phyloP scores from a whole-genome alignment of 2,797 vertebrate species.

The Anolis apletophallus region DNA sequence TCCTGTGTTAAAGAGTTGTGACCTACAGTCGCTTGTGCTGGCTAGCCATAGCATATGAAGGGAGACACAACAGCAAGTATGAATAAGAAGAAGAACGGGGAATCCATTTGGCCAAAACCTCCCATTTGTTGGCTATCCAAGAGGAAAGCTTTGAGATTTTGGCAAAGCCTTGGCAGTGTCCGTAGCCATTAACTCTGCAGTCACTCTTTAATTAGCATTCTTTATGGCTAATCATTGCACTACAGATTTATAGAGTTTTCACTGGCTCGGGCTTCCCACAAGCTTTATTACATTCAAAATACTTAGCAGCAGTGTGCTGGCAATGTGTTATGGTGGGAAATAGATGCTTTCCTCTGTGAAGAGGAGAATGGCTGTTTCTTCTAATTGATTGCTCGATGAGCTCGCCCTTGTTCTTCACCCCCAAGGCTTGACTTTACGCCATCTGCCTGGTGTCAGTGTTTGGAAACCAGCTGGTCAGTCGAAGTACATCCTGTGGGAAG shows the following conservation, averaged over 20 bases:
- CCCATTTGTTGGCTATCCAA: constrained; percentile 51
- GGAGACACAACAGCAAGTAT: constrained; percentile 11
- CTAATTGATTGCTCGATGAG: constrained; percentile 79
- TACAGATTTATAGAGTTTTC: constrained; percentile 71
- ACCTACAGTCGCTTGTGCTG: not conserved
- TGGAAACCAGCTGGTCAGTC: constrained; percentile 81
- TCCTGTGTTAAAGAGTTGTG: not conserved
- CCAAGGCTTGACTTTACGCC: constrained; percentile 75
- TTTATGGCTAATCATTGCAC: constrained; percentile 70
- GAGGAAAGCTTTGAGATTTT: constrained; percentile 34
- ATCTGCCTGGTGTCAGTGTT: constrained; percentile 81
- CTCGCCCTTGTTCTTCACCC: constrained; percentile 73
- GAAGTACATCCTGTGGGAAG: constrained; percentile 68
- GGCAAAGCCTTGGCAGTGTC: constrained; percentile 44
- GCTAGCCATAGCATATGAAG: not conserved
- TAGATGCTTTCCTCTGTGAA: constrained; percentile 51
- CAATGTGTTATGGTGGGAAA: constrained; percentile 65
- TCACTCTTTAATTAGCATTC: constrained; percentile 75
- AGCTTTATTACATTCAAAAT: constrained; percentile 73
- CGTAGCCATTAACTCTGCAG: constrained; percentile 64
- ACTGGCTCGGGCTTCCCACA: constrained; percentile 69
- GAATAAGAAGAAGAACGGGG: constrained; percentile 53
- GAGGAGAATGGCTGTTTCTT: constrained; percentile 71
- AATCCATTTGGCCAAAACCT: constrained; percentile 44
- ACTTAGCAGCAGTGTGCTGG: constrained; percentile 57